phyloP scores from a whole-genome alignment of 2,113 vertebrate species.

The Girardinichthys multiradiatus region DNA sequence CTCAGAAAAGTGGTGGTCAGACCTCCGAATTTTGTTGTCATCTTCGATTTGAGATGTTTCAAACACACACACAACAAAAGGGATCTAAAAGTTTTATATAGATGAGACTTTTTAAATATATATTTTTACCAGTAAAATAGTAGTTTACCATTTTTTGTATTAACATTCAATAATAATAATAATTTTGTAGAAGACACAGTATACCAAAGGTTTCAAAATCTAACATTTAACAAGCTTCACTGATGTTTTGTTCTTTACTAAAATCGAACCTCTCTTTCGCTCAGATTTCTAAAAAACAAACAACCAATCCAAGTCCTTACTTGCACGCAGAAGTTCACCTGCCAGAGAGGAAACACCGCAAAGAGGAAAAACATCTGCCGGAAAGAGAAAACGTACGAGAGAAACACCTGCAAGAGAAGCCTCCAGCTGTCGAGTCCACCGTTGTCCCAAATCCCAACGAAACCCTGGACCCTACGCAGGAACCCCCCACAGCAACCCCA shows the following conservation, averaged over 20 bases:
- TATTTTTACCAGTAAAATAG: no score
- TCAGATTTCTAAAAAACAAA: conserved; percentile 75
- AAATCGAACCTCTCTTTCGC: conserved; percentile 67
- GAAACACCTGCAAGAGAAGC: not conserved
- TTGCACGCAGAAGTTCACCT: conserved; percentile 65
- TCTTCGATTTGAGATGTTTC: no score
- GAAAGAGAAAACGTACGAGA: not conserved
- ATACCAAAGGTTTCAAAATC: no score
- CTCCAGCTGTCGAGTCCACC: not conserved
- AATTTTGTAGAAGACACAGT: no score
- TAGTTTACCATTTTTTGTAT: no score
- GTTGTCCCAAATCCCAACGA: not conserved
- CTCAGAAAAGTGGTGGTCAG: no score
- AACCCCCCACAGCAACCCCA: not conserved
- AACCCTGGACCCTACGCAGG: not conserved
- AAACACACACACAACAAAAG: no score
- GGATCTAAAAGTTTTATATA: no score
- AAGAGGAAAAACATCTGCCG: not conserved
- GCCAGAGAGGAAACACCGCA: not conserved
- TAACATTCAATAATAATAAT: no score
- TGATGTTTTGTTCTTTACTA: conserved; percentile 38
- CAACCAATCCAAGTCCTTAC: conserved; percentile 71
- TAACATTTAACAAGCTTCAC: not conserved
- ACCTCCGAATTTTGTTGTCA: no score
- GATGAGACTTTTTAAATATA: no score